These are phyloP conservation scores for Albula goreensis DNA, from an alignment of 2,113 vertebrate genomes.

Conservation along the genomic window DNA sequence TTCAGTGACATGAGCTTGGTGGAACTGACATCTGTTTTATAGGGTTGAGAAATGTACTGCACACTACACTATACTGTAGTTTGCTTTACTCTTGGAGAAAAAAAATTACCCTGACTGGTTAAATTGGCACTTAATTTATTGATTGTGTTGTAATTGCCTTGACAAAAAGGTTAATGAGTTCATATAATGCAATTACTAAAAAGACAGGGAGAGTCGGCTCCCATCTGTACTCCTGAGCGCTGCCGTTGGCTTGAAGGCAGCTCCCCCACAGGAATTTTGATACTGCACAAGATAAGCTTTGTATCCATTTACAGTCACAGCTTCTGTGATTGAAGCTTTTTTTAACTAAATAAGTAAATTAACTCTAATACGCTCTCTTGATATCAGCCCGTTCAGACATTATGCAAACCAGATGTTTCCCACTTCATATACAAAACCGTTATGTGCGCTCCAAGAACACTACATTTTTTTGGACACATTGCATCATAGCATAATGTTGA, in stretches of 20 bases:
- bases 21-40: not conserved
- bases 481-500: constrained; percentile 17
- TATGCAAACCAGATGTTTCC: constrained; percentile 88
- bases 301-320: constrained; percentile 79
- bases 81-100: not conserved
- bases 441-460: constrained; percentile 29
- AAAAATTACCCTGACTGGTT: constrained; percentile 40
- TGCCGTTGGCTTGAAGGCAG: not conserved
- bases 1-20: not conserved
- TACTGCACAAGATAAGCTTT: constrained; percentile 64
- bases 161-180: constrained; percentile 45
- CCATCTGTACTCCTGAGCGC: not conserved
- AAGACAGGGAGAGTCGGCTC: constrained; percentile 37
- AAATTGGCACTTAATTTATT: constrained; percentile 50
- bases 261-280: constrained; percentile 57
- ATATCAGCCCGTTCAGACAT: constrained; percentile 79
- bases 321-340: constrained; percentile 79
- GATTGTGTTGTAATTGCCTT: constrained; percentile 51
- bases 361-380: constrained; percentile 92
- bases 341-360: constrained; percentile 89
- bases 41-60: not conserved
- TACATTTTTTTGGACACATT: constrained; percentile 32
- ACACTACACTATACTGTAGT: not conserved
- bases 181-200: constrained; percentile 60
- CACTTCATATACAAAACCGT: constrained; percentile 12